phyloP scores from a whole-genome alignment of 2,113 vertebrate genomes.

The Thinocorus orbignyianus region DNA sequence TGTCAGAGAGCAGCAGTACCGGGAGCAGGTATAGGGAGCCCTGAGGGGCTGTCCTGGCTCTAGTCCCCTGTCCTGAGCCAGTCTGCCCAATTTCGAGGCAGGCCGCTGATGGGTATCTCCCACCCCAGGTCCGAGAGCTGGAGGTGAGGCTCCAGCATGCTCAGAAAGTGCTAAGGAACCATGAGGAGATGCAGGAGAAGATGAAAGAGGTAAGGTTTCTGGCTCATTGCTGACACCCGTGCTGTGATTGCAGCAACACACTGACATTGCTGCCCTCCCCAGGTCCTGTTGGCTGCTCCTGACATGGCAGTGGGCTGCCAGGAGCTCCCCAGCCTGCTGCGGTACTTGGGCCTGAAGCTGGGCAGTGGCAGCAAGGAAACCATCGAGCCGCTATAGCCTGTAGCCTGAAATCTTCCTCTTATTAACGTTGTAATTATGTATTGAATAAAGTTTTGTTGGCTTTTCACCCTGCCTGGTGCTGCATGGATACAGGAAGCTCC shows the following conservation, averaged over 20 bases:
- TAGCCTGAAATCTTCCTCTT: background rate
- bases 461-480: background rate
- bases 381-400: background rate
- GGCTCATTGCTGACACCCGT: background rate
- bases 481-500: background rate
- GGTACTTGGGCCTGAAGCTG: constrained; percentile 3
- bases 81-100: background rate
- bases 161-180: background rate
- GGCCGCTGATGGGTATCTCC: background rate
- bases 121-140: background rate
- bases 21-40: constrained; percentile 58
- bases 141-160: background rate
- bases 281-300: background rate
- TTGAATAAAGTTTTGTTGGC: constrained; percentile 45
- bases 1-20: no score
- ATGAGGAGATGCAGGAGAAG: background rate
- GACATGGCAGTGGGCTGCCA: background rate
- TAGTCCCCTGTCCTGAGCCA: background rate
- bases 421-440: constrained; percentile 13
- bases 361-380: background rate
- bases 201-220: constrained; percentile 40
- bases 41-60: rapidly evolving
- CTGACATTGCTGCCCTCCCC: background rate
- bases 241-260: background rate
- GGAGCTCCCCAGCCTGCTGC: constrained; percentile 57